phyloP scores from a whole-genome alignment of 2,888 invertebrate genomes.

The Subacronicta megacephala region DNA sequence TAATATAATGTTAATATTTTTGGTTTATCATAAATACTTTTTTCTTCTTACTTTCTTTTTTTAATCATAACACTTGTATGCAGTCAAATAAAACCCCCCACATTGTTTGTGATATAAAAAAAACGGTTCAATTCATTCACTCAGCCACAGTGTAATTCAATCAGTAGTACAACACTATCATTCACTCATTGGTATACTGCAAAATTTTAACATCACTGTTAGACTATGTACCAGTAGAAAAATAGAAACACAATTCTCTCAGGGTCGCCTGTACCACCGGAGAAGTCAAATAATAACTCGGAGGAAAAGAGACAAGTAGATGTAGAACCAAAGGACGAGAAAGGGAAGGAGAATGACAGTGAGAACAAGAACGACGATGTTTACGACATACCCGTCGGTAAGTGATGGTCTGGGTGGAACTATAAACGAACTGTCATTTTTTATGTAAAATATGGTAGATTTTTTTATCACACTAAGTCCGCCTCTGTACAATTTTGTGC shows the following conservation, averaged over 20 bases:
- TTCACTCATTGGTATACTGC: slow-evolving; percentile 3
- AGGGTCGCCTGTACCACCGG: slow-evolving; percentile 77
- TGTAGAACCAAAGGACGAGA: slow-evolving; percentile 71
- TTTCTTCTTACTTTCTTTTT: not conserved
- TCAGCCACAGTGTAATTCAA: no score
- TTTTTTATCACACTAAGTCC: no score
- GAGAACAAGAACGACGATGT: slow-evolving; percentile 78
- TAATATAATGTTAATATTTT: not conserved
- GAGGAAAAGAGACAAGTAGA: slow-evolving; percentile 75
- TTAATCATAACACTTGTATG: slow-evolving; percentile 2
- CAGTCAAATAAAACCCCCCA: slow-evolving; percentile 21
- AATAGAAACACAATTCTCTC: slow-evolving; percentile 74
- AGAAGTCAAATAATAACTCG: slow-evolving; percentile 78
- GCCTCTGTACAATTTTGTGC: no score
- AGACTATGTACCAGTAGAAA: slow-evolving; percentile 54
- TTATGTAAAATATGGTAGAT: no score
- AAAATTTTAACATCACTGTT: slow-evolving; percentile 26
- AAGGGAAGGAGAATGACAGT: slow-evolving; percentile 71
- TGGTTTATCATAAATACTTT: not conserved
- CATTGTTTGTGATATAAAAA: slow-evolving; percentile 2
- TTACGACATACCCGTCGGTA: slow-evolving; percentile 86
- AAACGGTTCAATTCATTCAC: no score
- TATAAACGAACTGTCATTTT: slow-evolving; percentile 14
- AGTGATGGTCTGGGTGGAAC: slow-evolving; percentile 63
- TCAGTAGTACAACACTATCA: not conserved